Percentiles rank a stretch among this genome's conserved stretches.
phyloP scores from a whole-genome alignment of 2,888 invertebrate genomes.

The Chromoteleia sp. region DNA sequence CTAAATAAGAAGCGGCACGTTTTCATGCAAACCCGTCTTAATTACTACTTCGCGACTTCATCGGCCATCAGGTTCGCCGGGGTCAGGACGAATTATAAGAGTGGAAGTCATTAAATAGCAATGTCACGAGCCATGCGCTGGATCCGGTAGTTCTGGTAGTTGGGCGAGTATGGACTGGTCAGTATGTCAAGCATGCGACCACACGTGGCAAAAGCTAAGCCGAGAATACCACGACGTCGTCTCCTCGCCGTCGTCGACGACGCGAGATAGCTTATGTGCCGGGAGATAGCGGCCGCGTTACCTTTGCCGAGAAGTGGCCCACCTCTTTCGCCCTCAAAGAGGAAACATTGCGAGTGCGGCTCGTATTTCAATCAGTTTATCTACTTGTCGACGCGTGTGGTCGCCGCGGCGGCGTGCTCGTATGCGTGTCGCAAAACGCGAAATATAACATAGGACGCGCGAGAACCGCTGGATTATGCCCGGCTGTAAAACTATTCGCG shows the following conservation, averaged over 20 bases:
- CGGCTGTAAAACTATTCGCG: constrained; percentile 77
- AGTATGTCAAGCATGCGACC: constrained; percentile 68
- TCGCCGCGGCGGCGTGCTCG: constrained; percentile 79
- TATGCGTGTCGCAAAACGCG: constrained; percentile 78
- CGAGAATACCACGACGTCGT: constrained; percentile 44
- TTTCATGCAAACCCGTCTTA: constrained; percentile 60
- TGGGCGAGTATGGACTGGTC: constrained; percentile 58
- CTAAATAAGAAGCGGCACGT: constrained; percentile 48
- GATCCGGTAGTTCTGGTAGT: constrained; percentile 66
- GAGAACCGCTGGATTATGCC: constrained; percentile 67
- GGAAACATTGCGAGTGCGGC: constrained; percentile 75
- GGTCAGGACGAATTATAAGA: constrained; percentile 64
- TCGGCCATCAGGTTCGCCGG: constrained; percentile 39
- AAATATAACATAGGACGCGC: constrained; percentile 66
- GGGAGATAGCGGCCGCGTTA: constrained; percentile 57
- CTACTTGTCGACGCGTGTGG: constrained; percentile 84
- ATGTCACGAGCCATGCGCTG: constrained; percentile 57
- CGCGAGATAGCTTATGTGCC: constrained; percentile 43
- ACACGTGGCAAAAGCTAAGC: constrained; percentile 66
- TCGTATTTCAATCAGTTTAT: constrained; percentile 84
- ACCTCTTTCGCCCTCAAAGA: constrained; percentile 58
- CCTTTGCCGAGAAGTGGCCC: constrained; percentile 57
- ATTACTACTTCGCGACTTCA: constrained; percentile 51
- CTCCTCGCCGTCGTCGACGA: constrained; percentile 18
- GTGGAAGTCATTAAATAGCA: constrained; percentile 66